These are phyloP conservation scores for Sebastes aleutianus DNA, from an alignment of 2,797 vertebrate genomes.

Conservation along the genomic window DNA sequence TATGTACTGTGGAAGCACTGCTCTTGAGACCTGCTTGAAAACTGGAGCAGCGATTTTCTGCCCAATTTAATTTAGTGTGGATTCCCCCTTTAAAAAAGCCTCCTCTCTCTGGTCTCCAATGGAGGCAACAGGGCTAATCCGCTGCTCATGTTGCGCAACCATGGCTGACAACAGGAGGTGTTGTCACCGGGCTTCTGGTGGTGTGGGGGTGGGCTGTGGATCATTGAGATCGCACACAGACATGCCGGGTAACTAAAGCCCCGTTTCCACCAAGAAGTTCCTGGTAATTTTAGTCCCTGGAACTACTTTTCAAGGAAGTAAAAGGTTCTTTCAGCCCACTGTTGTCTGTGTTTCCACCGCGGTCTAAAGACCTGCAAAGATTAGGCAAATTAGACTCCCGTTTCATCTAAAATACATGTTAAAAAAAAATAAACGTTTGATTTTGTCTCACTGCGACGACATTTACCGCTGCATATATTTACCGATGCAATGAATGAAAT, in stretches of 20 bases:
- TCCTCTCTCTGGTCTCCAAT: background rate
- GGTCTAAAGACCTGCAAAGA: no score
- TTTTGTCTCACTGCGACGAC: no score
- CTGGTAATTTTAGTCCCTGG: no score
- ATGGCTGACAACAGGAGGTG: conserved; percentile 18
- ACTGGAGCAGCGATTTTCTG: background rate
- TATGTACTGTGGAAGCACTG: background rate
- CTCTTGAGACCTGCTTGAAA: background rate
- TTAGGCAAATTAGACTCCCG: no score
- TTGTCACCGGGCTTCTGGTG: conserved; percentile 12
- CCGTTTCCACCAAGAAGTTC: no score
- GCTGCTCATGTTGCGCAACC: conserved; percentile 14
- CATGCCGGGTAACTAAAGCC: background rate
- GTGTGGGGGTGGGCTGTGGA: background rate
- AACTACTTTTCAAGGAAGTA: no score
- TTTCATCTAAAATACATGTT: no score
- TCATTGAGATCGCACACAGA: conserved; percentile 43
- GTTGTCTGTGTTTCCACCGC: no score
- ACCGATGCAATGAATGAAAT: no score
- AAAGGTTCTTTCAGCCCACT: no score
- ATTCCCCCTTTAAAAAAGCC: conserved; percentile 14
- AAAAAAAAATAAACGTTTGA: no score
- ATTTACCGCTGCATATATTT: no score
- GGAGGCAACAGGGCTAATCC: conserved; percentile 20
- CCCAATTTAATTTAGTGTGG: conserved; percentile 4